Evolutionary conservation across 2,113 vertebrate species (phyloP), one percentile per base, ranked within the genome.

Genomic region (Camelus dromedarius): DNA sequence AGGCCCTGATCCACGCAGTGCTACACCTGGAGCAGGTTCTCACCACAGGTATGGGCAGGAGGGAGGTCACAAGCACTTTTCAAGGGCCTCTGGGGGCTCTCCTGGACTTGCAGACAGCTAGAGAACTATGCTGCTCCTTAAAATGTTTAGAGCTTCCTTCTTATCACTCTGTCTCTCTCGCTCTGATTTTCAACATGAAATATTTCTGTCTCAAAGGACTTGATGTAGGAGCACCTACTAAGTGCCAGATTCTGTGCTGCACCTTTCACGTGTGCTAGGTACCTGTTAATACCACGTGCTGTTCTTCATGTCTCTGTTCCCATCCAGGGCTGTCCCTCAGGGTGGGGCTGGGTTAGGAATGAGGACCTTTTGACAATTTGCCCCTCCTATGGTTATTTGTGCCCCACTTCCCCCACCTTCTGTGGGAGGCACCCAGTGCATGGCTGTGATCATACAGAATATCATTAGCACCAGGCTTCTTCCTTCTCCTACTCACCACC

Each of bases 21-120:
- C 98, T 99, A 87, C 98, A 99, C 95, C 98, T 99, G 98, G 99
- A 99, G 91, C 99, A 99, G 98, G 98, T 99, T 19, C 99, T 99
- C 35, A 99, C 99, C 5, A 99, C 99, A 98, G 99, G 99, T 99
- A 96, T 4, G 79, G 35, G 7, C 0, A 12, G 52, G 6, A 46
- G 8, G 12, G 56, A 13, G 54, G 24, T 32, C 38, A 35, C 42
- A 14, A 19, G n/a, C 14, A 64, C 32, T 72, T 77, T 10, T 60
- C 50, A 52, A 12, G 58, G 8, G 19, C 50, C 52, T 64, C 20
- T 2, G 4, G 91, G 18, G 32, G 18, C 30, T 91, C 30, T 50
- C 1, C 38, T 89, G 52, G 67, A 46, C 72, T 76, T 87, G 50
- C 32, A 28, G 46, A 22, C 32, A 50, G n/a, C 70, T 69, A 54